These are phyloP conservation scores for Zhuqinia jingwanae DNA, from an alignment of 2,888 invertebrate genomes.

Conservation along the genomic window DNA sequence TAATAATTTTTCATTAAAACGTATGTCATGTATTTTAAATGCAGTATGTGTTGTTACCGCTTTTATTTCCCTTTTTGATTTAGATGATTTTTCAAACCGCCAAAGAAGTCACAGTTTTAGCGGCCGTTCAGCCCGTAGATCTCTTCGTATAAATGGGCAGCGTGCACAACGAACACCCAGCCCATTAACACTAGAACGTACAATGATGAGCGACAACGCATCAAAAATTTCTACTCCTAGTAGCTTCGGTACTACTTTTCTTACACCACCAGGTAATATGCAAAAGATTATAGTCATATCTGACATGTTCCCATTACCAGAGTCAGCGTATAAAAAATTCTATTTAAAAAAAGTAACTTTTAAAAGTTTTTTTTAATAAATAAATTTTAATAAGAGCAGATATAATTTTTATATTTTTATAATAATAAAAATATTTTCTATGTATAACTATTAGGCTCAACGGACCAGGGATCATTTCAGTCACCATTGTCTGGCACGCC, in stretches of 20 bases:
- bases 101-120: conserved; percentile 73
- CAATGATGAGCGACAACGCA: conserved; percentile 58
- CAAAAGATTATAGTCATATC: too few relatives aligned
- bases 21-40: too few relatives aligned
- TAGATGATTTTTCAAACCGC: conserved; percentile 69
- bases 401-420: too few relatives aligned
- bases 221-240: conserved; percentile 70
- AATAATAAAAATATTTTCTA: too few relatives aligned
- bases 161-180: conserved; percentile 51
- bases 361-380: too few relatives aligned
- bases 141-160: conserved; percentile 33
- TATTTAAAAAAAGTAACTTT: too few relatives aligned
- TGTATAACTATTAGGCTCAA: too few relatives aligned
- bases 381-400: too few relatives aligned
- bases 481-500: conserved; percentile 69
- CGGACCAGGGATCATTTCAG: conserved; percentile 71
- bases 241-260: conserved; percentile 66
- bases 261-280: conserved; percentile 72
- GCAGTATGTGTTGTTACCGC: too few relatives aligned
- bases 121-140: conserved; percentile 61
- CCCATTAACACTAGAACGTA: conserved; percentile 61
- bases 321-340: too few relatives aligned
- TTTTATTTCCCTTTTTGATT: not conserved
- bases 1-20: too few relatives aligned
- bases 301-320: too few relatives aligned